Percentiles rank a stretch among this genome's conserved stretches.
Conservation (phyloP, 2,888 invertebrate species). For the Ischnura elegans region DNA sequence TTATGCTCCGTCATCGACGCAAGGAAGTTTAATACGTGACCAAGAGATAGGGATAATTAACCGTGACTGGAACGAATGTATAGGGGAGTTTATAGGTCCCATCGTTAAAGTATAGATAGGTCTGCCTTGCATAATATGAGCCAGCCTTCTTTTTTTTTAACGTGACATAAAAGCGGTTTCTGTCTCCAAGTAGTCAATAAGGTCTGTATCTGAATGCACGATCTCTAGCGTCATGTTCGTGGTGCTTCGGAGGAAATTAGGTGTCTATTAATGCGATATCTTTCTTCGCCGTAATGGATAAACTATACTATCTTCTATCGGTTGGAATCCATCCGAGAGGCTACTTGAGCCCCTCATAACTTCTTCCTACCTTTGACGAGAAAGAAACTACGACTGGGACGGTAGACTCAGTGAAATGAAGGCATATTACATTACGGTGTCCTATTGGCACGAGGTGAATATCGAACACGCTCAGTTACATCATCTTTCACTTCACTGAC, state of each 20-base stretch:
- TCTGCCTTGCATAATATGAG: not conserved
- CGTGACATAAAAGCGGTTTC: not conserved
- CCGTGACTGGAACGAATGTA: slow-evolving; percentile 22
- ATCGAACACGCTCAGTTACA: not conserved
- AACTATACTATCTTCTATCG: not conserved
- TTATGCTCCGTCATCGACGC: slow-evolving; percentile 36
- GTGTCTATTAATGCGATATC: not conserved
- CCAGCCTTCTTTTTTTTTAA: not conserved
- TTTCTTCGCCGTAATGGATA: not conserved
- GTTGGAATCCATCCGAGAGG: not conserved
- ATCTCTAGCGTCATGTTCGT: not conserved
- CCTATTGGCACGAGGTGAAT: not conserved
- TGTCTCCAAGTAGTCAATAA: not conserved
- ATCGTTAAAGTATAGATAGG: not conserved
- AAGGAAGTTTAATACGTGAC: slow-evolving; percentile 28
- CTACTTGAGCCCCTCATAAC: not conserved
- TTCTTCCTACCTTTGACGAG: not conserved
- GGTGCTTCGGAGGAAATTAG: not conserved
- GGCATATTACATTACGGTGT: not conserved
- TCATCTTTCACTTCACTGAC: not conserved
- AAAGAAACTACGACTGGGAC: not conserved
- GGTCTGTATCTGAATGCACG: not conserved
- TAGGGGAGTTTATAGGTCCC: not conserved
- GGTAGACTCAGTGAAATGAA: not conserved
- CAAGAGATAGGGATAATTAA: slow-evolving; percentile 12